Evolutionary conservation across 30 jellyfish, hydroid and myxozoan genomes (phyloP).

Genomic region (Hydractinia echinata): DNA sequence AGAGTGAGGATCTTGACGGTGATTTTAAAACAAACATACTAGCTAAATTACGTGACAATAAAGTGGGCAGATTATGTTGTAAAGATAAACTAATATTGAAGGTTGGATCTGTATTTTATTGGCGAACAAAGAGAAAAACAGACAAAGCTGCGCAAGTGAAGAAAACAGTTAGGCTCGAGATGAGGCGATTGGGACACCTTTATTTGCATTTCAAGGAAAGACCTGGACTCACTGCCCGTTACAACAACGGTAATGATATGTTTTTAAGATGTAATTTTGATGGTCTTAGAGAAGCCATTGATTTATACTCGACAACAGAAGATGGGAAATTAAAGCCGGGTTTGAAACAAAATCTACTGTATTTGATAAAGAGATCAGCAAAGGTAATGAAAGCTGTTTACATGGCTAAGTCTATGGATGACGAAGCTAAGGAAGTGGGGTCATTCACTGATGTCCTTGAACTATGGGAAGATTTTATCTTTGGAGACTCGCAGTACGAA

Average conservation of each 20-base stretch:
- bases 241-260: conserved; percentile 16
- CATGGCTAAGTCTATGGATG: conserved; percentile 16
- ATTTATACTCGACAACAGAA: conserved; percentile 3
- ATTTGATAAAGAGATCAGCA: conserved; percentile 10
- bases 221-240: neutral
- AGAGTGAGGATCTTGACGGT: neutral
- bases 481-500: conserved; percentile 17
- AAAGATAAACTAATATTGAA: too few species aligned
- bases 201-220: conserved; percentile 1
- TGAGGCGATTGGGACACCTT: conserved; percentile 24
- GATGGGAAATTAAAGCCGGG: conserved; percentile 3
- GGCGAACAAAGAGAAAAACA: conserved; percentile 11
- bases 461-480: conserved; percentile 27
- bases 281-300: conserved; percentile 24
- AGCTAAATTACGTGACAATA: too few species aligned
- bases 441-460: conserved; percentile 13
- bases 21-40: too few species aligned
- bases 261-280: conserved; percentile 19
- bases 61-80: too few species aligned
- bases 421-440: conserved; percentile 6
- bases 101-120: conserved; percentile 17
- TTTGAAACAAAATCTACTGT: conserved; percentile 10
- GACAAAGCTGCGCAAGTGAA: conserved; percentile 11
- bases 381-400: conserved; percentile 16
- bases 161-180: conserved; percentile 23